These are phyloP conservation scores for Otis tarda DNA, from an alignment of 2,113 vertebrate genomes.

Conservation along the genomic window DNA sequence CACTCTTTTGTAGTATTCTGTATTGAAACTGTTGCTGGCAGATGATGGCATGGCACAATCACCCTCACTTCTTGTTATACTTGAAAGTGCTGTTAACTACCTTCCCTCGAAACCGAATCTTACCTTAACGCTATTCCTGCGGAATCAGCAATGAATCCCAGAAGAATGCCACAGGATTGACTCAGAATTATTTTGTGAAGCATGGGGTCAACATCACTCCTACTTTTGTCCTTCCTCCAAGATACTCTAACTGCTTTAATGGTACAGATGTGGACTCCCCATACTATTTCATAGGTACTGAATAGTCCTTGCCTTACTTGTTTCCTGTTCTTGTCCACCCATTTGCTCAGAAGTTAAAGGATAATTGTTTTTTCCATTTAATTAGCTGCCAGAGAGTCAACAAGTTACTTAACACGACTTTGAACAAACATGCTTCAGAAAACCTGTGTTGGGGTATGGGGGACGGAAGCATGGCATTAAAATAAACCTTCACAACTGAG, in stretches of 20 bases:
- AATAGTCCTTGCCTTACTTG: background rate
- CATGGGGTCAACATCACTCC: background rate
- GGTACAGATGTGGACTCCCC: background rate
- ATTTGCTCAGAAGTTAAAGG: background rate
- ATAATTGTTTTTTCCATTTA: background rate
- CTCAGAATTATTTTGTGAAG: background rate
- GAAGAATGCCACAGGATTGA: background rate
- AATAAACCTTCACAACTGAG: background rate
- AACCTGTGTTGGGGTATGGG: accelerated
- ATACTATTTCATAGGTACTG: background rate
- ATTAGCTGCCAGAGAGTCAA: background rate
- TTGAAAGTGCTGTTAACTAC: background rate
- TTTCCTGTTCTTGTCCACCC: background rate
- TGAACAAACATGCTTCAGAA: background rate
- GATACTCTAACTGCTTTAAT: background rate
- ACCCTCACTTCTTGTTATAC: background rate
- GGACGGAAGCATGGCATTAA: background rate
- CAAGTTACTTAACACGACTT: background rate
- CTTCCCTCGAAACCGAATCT: background rate
- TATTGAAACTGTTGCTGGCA: background rate
- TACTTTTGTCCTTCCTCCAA: background rate
- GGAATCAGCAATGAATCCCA: background rate
- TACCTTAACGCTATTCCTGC: background rate
- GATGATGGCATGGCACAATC: background rate
- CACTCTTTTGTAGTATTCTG: background rate